Conservation (phyloP, 2,888 invertebrate genomes). For the Taphrorychus bicolor region DNA sequence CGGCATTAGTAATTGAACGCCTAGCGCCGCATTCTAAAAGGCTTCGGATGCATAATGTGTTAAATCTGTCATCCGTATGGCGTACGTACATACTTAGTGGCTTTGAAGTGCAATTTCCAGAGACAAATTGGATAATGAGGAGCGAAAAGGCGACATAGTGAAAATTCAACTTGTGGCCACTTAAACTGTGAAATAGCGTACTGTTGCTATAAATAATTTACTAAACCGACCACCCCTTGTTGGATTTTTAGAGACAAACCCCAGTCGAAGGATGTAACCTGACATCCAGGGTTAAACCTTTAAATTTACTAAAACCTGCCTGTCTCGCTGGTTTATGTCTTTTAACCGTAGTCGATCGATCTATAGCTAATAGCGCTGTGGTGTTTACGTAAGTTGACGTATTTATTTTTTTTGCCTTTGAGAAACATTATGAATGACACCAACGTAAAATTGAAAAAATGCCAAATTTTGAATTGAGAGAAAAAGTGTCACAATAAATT, state of each 20-base stretch:
- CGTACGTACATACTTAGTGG: neutral
- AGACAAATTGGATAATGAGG: constrained; percentile 4
- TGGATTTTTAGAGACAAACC: neutral
- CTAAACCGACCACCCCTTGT: neutral
- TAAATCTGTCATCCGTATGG: neutral
- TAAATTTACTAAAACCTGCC: neutral
- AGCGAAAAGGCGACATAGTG: neutral
- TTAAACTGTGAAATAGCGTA: too few relatives aligned
- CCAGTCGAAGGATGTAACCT: neutral
- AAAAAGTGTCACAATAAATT: neutral
- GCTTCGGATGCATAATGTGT: too few relatives aligned
- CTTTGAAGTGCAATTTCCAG: constrained; percentile 5
- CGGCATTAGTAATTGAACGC: too few relatives aligned
- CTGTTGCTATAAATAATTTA: neutral
- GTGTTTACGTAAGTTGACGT: neutral
- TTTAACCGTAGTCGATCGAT: too few relatives aligned
- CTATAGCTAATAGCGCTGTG: neutral
- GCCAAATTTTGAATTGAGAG: neutral
- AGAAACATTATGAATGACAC: neutral
- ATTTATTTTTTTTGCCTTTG: too few relatives aligned
- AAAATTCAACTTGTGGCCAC: neutral
- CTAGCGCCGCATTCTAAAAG: too few relatives aligned
- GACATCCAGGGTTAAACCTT: neutral
- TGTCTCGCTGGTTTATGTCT: neutral
- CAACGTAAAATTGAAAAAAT: neutral